These are phyloP conservation scores for Fregata magnificens DNA, from an alignment of 2,113 vertebrate species.

Conservation along the genomic window DNA sequence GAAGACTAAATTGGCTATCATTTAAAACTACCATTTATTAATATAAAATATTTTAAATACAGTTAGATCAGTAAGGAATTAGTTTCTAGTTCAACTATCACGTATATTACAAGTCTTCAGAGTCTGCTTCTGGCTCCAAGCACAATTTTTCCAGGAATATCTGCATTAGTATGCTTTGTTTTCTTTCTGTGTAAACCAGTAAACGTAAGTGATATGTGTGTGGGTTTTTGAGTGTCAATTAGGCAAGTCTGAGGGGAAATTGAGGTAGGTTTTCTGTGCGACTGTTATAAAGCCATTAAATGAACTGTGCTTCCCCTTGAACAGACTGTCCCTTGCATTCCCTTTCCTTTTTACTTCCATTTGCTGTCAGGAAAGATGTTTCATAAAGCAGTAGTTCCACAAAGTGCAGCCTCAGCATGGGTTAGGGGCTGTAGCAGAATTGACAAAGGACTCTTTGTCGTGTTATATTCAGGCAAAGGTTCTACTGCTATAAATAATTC, in stretches of 20 bases:
- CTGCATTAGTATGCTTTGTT: not conserved
- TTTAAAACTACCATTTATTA: not conserved
- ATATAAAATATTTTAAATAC: not conserved
- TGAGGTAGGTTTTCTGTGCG: not conserved
- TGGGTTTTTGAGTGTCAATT: not conserved
- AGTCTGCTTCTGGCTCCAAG: not conserved
- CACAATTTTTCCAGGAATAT: not conserved
- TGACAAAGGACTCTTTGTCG: not conserved
- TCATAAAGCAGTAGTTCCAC: not conserved
- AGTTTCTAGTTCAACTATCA: not conserved
- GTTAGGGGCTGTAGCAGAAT: not conserved
- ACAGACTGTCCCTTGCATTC: not conserved
- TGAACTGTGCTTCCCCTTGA: not conserved
- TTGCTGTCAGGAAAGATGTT: not conserved
- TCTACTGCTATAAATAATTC: slow-evolving; percentile 41
- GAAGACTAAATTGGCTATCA: not conserved
- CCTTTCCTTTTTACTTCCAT: not conserved
- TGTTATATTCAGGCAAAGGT: not conserved
- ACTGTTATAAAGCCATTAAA: not conserved
- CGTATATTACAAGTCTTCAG: not conserved
- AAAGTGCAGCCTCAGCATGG: not conserved
- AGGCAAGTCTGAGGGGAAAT: not conserved
- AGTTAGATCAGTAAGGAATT: not conserved
- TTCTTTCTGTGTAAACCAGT: not conserved
- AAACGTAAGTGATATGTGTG: not conserved